Base-by-base conservation (phyloP, 2,797 vertebrate species). In the Chaunax sp. region DNA sequence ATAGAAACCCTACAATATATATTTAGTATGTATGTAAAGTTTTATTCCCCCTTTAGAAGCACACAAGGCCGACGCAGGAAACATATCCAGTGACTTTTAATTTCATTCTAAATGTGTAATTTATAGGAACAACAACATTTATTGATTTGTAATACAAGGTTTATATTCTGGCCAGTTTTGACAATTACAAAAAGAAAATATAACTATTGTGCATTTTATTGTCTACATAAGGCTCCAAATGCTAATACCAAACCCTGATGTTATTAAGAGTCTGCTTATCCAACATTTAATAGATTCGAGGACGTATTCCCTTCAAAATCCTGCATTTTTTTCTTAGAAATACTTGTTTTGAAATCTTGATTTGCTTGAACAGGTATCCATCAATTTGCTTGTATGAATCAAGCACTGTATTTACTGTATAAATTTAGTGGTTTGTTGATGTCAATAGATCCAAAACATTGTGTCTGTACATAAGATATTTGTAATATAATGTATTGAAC, bases 331-430 rank as follows among this genome's bases (percentile, higher is more conserved):
- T 61, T 12, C 12, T 11, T 52, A 40, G 15, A 50, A 46, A 70
- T 61, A 77, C 68, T 77, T 65, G 28, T 73, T 77, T 69, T 76
- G 37, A 86, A 84, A 77, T 81, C 70, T 72, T 82, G 58, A 83
- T 74, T 61, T 80, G 71, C 53, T 85, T 82, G 46, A 78, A 65
- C 80, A 86, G 76, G 69, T 84, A 75, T 85, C 53, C 57, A 72
- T 20, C 61, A 28, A 82, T 87, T 76, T 86, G 91, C 89, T 90
- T 92, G 89, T 75, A 70, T 87, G 75, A 86, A 84, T 62, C 87
- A 87, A 90, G 89, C 89, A 85, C 75, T 91, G 90, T 93, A 93
- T 89, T 91, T 94, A 94, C 91, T 94, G 94, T 94, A 93, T 89
- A 94, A 92, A 93, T 90, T 65, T 67, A 80, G 78, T 77, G 72